A percentile compares a stretch with the other conserved stretches of the same genome.
phyloP scores from a whole-genome alignment of 2,113 vertebrate genomes.

The Pycnonotus jocosus region DNA sequence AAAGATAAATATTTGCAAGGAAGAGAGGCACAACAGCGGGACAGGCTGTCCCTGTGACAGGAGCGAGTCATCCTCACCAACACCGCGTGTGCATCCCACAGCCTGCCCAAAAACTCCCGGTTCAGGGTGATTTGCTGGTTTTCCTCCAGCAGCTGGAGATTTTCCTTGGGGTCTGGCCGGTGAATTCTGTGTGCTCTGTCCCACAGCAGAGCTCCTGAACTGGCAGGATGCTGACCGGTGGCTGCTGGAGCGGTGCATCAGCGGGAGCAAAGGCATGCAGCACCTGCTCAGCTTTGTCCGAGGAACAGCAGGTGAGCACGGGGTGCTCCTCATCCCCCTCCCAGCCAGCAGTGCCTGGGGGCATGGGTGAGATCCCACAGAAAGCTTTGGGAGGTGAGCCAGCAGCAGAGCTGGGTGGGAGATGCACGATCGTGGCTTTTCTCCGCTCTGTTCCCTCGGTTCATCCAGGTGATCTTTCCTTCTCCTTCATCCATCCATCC shows the following conservation, averaged over 20 bases:
- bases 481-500: accelerated
- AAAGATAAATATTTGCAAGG: neutral
- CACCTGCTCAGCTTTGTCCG: conserved; percentile 63
- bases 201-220: conserved; percentile 66
- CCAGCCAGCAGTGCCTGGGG: neutral
- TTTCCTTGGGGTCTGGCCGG: neutral
- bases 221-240: conserved; percentile 63
- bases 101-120: neutral
- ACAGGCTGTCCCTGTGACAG: accelerated
- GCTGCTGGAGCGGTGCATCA: conserved; percentile 70
- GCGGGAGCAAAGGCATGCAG: conserved; percentile 62
- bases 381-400: neutral
- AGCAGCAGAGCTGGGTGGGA: neutral
- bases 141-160: neutral
- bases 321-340: neutral
- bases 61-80: neutral
- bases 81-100: neutral
- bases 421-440: neutral
- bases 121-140: neutral
- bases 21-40: neutral
- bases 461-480: neutral
- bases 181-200: neutral
- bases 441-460: neutral
- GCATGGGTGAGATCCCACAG: neutral
- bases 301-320: conserved; percentile 57